Conservation (phyloP, 2,888 invertebrate species). For the Noctuana brunneofusca region DNA sequence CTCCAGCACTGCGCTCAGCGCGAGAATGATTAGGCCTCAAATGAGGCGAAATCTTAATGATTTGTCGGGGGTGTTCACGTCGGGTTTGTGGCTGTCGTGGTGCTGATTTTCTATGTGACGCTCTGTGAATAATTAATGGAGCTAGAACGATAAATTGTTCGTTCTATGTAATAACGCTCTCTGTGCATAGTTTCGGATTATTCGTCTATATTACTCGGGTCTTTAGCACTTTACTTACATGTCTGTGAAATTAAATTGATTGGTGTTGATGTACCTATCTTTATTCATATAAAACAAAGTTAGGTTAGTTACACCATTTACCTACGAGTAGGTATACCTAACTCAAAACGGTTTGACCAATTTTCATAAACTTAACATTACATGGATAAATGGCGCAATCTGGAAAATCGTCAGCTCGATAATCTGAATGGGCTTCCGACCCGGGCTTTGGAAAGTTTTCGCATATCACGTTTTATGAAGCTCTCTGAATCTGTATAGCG, state of each 20-base stretch:
- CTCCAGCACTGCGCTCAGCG: conserved; percentile 4
- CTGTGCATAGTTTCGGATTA: conserved; percentile 2
- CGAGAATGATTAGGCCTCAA: conserved; percentile 22
- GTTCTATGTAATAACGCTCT: neutral
- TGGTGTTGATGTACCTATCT: too few species aligned
- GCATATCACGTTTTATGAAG: neutral
- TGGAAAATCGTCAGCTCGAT: neutral
- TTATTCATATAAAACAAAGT: too few species aligned
- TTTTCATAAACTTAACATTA: too few species aligned
- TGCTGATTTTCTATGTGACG: conserved; percentile 10
- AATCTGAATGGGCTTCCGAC: neutral
- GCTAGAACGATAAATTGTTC: neutral
- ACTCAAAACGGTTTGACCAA: neutral
- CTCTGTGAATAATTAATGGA: neutral
- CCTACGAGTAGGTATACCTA: too few species aligned
- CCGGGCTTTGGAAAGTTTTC: neutral
- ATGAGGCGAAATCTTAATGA: conserved; percentile 22
- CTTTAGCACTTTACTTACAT: too few species aligned
- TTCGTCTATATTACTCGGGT: too few species aligned
- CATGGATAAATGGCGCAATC: neutral
- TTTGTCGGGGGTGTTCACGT: conserved; percentile 18
- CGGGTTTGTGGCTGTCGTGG: conserved; percentile 9
- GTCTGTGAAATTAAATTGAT: too few species aligned
- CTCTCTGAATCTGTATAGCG: neutral
- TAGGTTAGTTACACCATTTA: too few species aligned